Evolutionary conservation across 2,113 vertebrate species (phyloP).

Genomic region (Neodon shergylaensis): DNA sequence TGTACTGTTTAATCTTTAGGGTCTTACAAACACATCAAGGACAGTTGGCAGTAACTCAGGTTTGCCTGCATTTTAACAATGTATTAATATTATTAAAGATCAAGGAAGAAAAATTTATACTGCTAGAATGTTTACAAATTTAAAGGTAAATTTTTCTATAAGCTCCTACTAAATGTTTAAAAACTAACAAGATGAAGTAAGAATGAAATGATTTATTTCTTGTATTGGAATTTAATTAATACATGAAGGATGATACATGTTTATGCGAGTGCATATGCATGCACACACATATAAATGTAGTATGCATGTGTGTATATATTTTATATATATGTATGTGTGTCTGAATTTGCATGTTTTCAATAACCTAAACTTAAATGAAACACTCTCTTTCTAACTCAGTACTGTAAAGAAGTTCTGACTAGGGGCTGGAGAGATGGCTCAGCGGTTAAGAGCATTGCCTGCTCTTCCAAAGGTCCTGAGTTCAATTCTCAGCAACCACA

Average conservation of each 20-base stretch:
- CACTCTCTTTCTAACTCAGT: slow-evolving; percentile 44
- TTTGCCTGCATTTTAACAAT: slow-evolving; percentile 70
- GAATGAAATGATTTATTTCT: slow-evolving; percentile 63
- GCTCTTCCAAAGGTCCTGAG: no score
- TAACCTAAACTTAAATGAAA: slow-evolving; percentile 60
- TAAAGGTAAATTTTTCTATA: slow-evolving; percentile 44
- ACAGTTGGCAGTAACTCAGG: slow-evolving; percentile 68
- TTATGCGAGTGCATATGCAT: not conserved
- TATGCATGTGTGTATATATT: not conserved
- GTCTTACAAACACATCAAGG: slow-evolving; percentile 78
- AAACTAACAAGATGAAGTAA: slow-evolving; percentile 8
- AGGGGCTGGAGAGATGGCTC: no score
- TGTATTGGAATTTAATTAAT: slow-evolving; percentile 53
- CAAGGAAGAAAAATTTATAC: slow-evolving; percentile 55
- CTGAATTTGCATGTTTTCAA: slow-evolving; percentile 7
- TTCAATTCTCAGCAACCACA: no score
- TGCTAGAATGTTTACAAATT: slow-evolving; percentile 38
- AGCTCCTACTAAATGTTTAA: slow-evolving; percentile 40
- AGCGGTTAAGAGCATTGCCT: no score
- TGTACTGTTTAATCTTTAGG: slow-evolving; percentile 86
- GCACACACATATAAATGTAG: no score
- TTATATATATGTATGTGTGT: not conserved
- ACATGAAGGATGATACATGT: not conserved
- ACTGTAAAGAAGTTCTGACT: slow-evolving; percentile 18
- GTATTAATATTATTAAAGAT: slow-evolving; percentile 44